Evolutionary conservation across 1,140 invertebrate species (phyloP).

Genomic region (Conus betulinus): DNA sequence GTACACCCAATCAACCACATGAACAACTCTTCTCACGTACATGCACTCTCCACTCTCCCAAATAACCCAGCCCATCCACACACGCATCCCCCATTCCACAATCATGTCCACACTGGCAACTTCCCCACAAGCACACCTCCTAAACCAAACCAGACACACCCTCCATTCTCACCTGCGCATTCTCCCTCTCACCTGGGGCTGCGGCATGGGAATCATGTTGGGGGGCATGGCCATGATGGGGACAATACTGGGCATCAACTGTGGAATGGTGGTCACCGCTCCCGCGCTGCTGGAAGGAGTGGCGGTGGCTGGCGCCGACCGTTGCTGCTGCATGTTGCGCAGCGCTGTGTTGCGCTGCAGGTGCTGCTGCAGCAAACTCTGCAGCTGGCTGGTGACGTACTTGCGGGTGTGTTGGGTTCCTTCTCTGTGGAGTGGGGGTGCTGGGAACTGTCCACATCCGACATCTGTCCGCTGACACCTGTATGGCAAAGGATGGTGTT

Average conservation of each 20-base stretch:
- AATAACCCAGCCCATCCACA: too few species aligned
- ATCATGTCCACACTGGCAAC: too few species aligned
- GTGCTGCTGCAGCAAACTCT: conserved; percentile 48
- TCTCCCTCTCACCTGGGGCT: conserved; percentile 12
- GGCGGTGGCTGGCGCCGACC: not conserved
- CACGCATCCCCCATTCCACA: too few species aligned
- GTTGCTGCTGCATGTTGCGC: conserved; percentile 29
- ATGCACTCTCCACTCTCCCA: too few species aligned
- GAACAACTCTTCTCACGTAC: too few species aligned
- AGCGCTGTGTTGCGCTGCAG: conserved; percentile 37
- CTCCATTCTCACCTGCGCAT: too few species aligned
- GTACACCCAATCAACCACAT: too few species aligned
- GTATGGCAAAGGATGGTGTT: too few species aligned
- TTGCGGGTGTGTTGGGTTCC: conserved; percentile 32
- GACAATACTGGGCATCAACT: conserved; percentile 34
- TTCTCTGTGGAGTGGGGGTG: conserved; percentile 49
- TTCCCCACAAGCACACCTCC: too few species aligned
- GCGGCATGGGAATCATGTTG: conserved; percentile 21
- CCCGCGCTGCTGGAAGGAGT: not conserved
- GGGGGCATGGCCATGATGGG: conserved; percentile 45
- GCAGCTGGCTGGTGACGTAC: conserved; percentile 45
- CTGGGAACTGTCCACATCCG: conserved; percentile 45
- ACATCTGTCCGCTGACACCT: conserved; percentile 36
- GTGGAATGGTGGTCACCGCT: conserved; percentile 11
- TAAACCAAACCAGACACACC: too few species aligned